A percentile compares a stretch with the other conserved stretches of the same genome.
Evolutionary conservation across 2,113 vertebrate genomes (phyloP).

Genomic region (Gracilinanus agilis): DNA sequence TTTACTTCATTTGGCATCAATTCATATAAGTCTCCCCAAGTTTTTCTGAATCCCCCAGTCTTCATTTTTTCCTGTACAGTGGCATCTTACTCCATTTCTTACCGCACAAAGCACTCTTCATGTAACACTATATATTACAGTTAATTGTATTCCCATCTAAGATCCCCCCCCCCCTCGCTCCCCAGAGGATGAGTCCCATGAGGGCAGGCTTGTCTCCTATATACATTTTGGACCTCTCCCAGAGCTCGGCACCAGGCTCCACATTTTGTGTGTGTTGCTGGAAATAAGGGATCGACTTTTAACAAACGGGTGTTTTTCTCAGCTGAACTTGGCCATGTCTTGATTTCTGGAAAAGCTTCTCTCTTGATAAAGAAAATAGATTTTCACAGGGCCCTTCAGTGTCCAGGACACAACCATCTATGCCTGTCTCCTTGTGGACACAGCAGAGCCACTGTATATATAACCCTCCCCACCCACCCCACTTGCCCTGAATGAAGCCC

Average conservation of each 20-base stretch:
- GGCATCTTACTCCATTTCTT: background rate
- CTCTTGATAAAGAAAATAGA: background rate
- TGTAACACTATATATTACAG: background rate
- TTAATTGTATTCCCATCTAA: background rate
- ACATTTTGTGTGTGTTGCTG: background rate
- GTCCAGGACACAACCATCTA: background rate
- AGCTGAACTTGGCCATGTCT: background rate
- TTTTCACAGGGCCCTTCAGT: slow-evolving; percentile 3
- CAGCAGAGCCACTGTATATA: background rate
- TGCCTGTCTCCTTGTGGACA: background rate
- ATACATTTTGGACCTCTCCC: background rate
- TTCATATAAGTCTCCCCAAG: background rate
- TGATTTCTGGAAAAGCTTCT: background rate
- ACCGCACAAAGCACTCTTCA: background rate
- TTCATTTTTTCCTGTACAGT: background rate
- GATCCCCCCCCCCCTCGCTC: background rate
- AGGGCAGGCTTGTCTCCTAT: background rate
- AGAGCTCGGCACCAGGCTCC: background rate
- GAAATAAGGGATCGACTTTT: background rate
- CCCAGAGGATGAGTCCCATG: background rate
- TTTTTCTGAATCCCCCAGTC: background rate
- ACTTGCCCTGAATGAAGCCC: background rate
- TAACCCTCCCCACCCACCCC: background rate
- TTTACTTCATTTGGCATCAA: no score
- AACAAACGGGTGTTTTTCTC: background rate